These are phyloP conservation scores for Trachymyrmex septentrionalis DNA, from an alignment of 1,140 invertebrate genomes.

Conservation along the genomic window DNA sequence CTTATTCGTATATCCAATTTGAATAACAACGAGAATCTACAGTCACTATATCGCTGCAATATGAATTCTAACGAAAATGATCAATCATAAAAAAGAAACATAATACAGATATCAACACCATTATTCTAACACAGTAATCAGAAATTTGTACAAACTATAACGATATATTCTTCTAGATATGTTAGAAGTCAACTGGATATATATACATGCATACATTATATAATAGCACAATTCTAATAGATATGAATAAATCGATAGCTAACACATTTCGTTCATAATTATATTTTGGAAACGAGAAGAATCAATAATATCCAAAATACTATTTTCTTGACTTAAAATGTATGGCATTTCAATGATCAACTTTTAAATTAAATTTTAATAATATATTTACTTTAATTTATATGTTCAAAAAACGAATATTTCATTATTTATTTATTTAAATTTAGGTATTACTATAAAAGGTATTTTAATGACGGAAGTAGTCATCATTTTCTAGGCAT, in stretches of 20 bases:
- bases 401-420: neutral
- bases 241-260: slow-evolving; percentile 18
- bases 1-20: slow-evolving; percentile 13
- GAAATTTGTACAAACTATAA: slow-evolving; percentile 5
- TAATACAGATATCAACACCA: slow-evolving; percentile 12
- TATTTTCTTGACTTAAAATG: neutral
- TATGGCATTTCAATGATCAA: neutral
- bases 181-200: neutral
- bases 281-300: neutral
- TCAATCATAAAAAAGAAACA: slow-evolving; percentile 18
- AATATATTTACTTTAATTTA: neutral
- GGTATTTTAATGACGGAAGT: too few relatives aligned
- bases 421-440: neutral
- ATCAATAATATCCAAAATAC: neutral
- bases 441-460: neutral
- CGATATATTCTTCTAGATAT: neutral
- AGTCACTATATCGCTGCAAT: neutral
- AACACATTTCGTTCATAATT: slow-evolving; percentile 21
- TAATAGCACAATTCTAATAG: slow-evolving; percentile 13
- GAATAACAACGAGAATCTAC: slow-evolving; percentile 6
- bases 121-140: neutral
- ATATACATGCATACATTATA: neutral
- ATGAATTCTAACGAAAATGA: neutral
- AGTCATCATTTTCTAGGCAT: slow-evolving; percentile 1
- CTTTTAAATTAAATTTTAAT: neutral